Percentiles rank a stretch among this genome's conserved stretches.
phyloP scores from a whole-genome alignment of 2,888 invertebrate genomes.

The Netelia virgata region DNA sequence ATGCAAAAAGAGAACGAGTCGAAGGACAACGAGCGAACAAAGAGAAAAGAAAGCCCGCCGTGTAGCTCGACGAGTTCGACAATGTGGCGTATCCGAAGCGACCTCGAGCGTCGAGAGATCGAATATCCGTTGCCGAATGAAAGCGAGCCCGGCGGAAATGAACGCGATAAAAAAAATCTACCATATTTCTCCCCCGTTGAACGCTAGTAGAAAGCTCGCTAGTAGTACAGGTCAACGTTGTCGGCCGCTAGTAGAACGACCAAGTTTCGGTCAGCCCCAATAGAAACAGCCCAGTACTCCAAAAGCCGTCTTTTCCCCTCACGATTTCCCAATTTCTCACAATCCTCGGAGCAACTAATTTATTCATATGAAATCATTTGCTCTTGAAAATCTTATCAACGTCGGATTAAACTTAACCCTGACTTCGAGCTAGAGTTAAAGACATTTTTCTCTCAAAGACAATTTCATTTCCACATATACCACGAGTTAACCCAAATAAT shows the following conservation, averaged over 20 bases:
- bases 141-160: conserved; percentile 1
- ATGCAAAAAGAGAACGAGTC: conserved; percentile 36
- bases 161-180: conserved; percentile 23
- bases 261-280: background rate
- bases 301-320: background rate
- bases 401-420: background rate
- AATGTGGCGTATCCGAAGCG: conserved; percentile 1
- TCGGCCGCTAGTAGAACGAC: conserved; percentile 23
- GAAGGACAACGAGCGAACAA: conserved; percentile 8
- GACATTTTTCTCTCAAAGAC: background rate
- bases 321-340: background rate
- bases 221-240: conserved; percentile 47
- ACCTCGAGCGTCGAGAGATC: background rate
- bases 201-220: background rate
- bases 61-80: conserved; percentile 13
- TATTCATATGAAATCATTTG: too few relatives aligned
- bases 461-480: background rate
- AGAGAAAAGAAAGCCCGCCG: conserved; percentile 9
- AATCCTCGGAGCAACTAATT: background rate
- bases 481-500: background rate
- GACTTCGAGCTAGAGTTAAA: background rate
- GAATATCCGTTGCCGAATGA: conserved; percentile 24
- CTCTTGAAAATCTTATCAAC: background rate
- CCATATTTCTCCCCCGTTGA: background rate
- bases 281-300: background rate